Evolutionary conservation across 1,140 invertebrate genomes (phyloP).

Genomic region (Brachionus calyciflorus): DNA sequence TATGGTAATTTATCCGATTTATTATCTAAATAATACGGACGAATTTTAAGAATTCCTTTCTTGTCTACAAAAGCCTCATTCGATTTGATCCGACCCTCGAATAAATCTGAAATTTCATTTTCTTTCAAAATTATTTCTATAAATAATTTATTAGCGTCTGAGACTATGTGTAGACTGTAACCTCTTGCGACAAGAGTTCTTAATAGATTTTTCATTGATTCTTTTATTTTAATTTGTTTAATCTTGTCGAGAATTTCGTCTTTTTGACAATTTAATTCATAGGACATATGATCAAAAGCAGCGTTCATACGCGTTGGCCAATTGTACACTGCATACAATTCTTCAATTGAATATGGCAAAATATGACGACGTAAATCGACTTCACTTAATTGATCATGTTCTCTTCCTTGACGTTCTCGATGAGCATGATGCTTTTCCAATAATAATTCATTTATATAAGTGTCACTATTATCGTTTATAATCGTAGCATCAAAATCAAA

Average conservation of each 20-base stretch:
- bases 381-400: background rate
- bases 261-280: background rate
- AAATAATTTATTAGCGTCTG: constrained; percentile 74
- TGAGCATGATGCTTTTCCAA: constrained; percentile 14
- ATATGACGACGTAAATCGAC: background rate
- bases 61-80: constrained; percentile 71
- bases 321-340: constrained; percentile 36
- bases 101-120: constrained; percentile 62
- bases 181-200: constrained; percentile 60
- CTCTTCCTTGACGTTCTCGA: background rate
- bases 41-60: constrained; percentile 65
- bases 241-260: constrained; percentile 20
- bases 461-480: constrained; percentile 31
- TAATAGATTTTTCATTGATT: constrained; percentile 65
- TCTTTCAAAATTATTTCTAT: constrained; percentile 68
- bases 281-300: constrained; percentile 3
- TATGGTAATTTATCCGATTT: constrained; percentile 25
- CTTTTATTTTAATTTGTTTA: background rate
- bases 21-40: background rate
- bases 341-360: constrained; percentile 29
- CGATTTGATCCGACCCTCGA: constrained; percentile 67
- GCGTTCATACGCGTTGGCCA: constrained; percentile 44
- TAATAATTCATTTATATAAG: constrained; percentile 19
- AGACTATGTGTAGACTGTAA: constrained; percentile 71
- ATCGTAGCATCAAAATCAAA: constrained; percentile 40